Evolutionary conservation across 2,797 vertebrate species (phyloP), one percentile per base, ranked within the genome.

Genomic region (Notolabrus celidotus): DNA sequence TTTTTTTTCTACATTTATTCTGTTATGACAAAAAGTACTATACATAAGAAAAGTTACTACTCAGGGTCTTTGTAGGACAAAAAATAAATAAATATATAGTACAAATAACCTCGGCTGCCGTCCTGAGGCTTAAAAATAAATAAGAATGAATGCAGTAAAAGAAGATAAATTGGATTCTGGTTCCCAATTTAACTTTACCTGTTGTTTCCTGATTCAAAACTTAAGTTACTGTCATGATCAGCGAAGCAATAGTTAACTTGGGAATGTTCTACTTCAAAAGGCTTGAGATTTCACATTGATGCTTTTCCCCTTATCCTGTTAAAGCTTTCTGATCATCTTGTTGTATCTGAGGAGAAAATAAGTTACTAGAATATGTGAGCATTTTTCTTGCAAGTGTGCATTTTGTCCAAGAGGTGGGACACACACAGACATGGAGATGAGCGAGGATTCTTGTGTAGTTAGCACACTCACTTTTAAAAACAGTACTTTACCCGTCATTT

Each of bases 51-150:
- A 70, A 15, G 41, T 16, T 56, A 20, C 49, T 71, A 53, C 43
- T 74, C 39, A 70, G 36, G 63, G 58, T 61, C 56, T 69, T 67
- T 66, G 42, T 43, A 74, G 17, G 77, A 71, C 67, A 74, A 67
- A 42, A 42, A 87, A 77, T 81, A 51, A 82, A 88, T 67, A 87
- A 74, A 62, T 79, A 80, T n/a, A n/a, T 85, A 57, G 69, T 79
- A 88, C 71, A 89, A 74, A 60, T 67, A 68, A 75, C 23, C 29
- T 51, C 17, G 50, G 56, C 67, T 72, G 47, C 46, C 63, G 62
- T 54, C 59, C 34, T 51, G 20, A 74, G 42, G 53, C 41, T 39
- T 41, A 56, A 61, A 74, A 22, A 36, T 36, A 58, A 46, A 19
- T 72, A 38, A 79, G 77, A 64, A 57, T 46, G 14, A 67, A 74